Conservation (phyloP, 2,797 vertebrate species). For the Coccyzus lansbergi region DNA sequence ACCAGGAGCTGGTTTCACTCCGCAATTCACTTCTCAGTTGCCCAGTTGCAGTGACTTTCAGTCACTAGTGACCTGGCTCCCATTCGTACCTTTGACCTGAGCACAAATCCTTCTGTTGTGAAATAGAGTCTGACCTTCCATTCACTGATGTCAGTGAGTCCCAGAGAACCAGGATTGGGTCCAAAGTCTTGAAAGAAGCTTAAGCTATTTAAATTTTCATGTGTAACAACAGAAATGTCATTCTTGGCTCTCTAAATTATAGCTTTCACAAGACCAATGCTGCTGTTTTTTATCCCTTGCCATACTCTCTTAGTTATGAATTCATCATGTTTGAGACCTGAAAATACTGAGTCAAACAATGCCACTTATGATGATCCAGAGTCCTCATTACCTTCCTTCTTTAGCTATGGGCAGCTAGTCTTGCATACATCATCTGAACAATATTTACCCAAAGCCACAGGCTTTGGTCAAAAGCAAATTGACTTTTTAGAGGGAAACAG, state of each 20-base stretch:
- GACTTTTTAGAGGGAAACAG: conserved; percentile 65
- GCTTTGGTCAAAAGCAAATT: conserved; percentile 59
- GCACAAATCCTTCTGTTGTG: conserved; percentile 39
- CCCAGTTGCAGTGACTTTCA: not conserved
- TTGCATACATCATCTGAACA: conserved; percentile 38
- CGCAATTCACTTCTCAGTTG: not conserved
- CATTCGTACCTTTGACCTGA: not conserved
- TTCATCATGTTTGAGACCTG: conserved; percentile 43
- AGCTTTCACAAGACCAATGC: not conserved
- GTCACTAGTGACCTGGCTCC: not conserved
- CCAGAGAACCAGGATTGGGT: not conserved
- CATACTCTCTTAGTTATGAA: not conserved
- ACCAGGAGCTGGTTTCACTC: not conserved
- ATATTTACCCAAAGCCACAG: conserved; percentile 27
- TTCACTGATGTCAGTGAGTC: conserved; percentile 6
- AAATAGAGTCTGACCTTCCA: not conserved
- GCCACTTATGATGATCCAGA: conserved; percentile 37
- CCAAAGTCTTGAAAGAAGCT: conserved; percentile 52
- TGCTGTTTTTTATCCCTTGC: conserved; percentile 36
- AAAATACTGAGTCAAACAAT: conserved; percentile 46
- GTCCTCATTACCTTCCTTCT: conserved; percentile 22
- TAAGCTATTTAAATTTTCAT: conserved; percentile 46
- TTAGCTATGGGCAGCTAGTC: not conserved
- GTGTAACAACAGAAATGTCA: conserved; percentile 23
- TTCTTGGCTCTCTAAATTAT: conserved; percentile 41